Conservation (phyloP, 2,113 vertebrate genomes). For the Dasyurus viverrinus region DNA sequence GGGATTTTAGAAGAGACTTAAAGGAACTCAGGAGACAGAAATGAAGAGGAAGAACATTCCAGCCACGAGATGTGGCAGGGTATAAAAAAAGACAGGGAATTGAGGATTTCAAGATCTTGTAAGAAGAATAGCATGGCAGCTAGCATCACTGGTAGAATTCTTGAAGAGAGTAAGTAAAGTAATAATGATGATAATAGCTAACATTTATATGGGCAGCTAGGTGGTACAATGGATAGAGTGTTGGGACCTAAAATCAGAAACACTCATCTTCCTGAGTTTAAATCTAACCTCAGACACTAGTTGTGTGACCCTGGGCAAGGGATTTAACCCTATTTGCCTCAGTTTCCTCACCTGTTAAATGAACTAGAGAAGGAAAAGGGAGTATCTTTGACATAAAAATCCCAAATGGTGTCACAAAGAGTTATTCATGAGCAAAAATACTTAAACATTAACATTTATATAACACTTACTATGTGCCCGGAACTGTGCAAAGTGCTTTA, state of each 20-base stretch:
- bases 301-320: neutral
- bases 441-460: neutral
- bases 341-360: neutral
- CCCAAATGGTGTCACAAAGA: neutral
- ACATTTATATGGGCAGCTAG: neutral
- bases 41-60: neutral
- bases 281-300: neutral
- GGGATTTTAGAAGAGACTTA: neutral
- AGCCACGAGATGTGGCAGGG: rapidly evolving
- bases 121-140: neutral
- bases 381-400: neutral
- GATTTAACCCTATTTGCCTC: neutral
- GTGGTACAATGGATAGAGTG: neutral
- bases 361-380: neutral
- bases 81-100: neutral
- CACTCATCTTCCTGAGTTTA: neutral
- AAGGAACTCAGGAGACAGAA: neutral
- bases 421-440: neutral
- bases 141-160: neutral
- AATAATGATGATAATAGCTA: neutral
- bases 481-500: neutral
- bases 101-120: neutral
- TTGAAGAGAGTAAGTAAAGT: neutral
- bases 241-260: neutral
- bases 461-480: neutral